Base-by-base conservation (phyloP, 2,888 invertebrate species). In the Calameuta filiformis region DNA sequence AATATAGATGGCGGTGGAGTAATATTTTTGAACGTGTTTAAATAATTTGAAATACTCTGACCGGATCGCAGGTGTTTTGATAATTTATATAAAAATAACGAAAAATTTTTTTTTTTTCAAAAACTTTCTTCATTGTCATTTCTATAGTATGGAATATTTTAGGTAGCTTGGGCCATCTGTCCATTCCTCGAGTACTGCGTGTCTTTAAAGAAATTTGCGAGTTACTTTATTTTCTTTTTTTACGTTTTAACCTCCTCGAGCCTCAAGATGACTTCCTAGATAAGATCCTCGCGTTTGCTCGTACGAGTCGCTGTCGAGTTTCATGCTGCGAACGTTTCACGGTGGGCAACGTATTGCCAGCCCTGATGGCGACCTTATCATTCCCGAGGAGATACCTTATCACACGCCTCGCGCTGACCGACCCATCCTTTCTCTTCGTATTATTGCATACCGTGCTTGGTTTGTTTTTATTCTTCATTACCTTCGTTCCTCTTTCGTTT, bases 401-500 rank as follows among this genome's bases (percentile, higher is more conserved):
- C 71, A 71, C 71, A 71, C 30, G 71, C 71, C 71, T 71, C 71
- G 31, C 34, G 71, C 71, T 71, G 71, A 71, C 71, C 11, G 71
- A 11, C 71, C 33, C 71, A 33, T 71, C 71, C 71, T 71, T 34
- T 23, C 56, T 56, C 56, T 56, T 56, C 23, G 56, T 56, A 56
- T 56, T 56, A 71, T 31, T 33, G 71, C 71, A 71, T 31, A 34
- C 71, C 30, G 12, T 56, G 56, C 56, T 9, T 56, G 23, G 56
- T 56, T 56, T 56, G 23, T 23, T 56, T 56, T 56, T 56, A 23
- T 56, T 56, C 9, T 56, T 56, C 23, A 2, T 56, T 56, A 23
- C 56, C 23, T 56, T 23, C 56, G 23, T 56, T 56, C 56, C 56
- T 56, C 56, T 23, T 56, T 23, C 56, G 9, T 31, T 31, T 71